Evolutionary conservation across 35 echinoderm and acorn worm species (phyloP), one percentile per base, ranked within the genome.

Genomic region (Apostichopus californicus): DNA sequence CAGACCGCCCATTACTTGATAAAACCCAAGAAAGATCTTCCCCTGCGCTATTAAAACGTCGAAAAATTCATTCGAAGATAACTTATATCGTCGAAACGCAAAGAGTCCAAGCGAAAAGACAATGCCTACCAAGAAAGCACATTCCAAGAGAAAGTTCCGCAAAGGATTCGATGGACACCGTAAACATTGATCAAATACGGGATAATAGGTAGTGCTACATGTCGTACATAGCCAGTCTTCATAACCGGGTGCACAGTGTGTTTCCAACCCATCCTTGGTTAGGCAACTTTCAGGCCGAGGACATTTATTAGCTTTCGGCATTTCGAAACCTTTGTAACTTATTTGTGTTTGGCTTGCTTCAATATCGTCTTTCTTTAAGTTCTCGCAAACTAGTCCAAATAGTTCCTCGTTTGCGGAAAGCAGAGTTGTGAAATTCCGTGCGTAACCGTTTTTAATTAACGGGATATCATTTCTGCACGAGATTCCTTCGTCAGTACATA

Each of bases 401-500:
- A 5, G 9, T 59, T 55, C 9, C 54, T 93, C 86, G n/a, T 72
- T 60, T 8, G 15, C 28, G 14, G 55, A 46, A 57, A 1, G 18
- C 5, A 28, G 18, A 13, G 58, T 60, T 60, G 81, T 85, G 23
- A 70, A 94, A 66, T 90, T 77, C 93, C 78, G 86, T 4, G 79
- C 79, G 58, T 46, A 94, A 14, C 89, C 93, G 25, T 59, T n/a
- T 17, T 8, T 26, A 14, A 94, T 17, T 6, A 72, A 34, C 18
- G 70, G 87, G 13, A 83, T 79, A 15, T 94, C 93, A 9, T 24
- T 64, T 1, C 61, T 70, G 20, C 93, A 94, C 14, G 64, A 77
- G 28, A 94, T n/a, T 24, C 93, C 93, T 73, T 90, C 88, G 1
- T 23, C n/a, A 28, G 80, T 59, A 78, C 93, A 94, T 17, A 85